Percentiles rank a stretch among this genome's conserved stretches.
These are phyloP conservation scores for Tenthredo notha DNA, from an alignment of 2,888 invertebrate species.

Conservation along the genomic window DNA sequence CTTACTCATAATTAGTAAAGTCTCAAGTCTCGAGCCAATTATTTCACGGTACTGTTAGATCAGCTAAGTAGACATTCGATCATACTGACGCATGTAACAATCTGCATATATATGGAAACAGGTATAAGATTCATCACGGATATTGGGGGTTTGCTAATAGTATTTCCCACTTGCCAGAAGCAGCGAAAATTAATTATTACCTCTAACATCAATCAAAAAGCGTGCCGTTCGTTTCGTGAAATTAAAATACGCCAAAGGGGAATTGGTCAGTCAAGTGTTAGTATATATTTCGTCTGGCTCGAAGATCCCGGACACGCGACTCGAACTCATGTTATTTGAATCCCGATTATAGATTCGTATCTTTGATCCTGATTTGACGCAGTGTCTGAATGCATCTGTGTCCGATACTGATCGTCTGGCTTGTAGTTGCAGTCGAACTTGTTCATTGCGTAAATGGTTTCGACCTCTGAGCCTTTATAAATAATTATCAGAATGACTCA, in stretches of 20 bases:
- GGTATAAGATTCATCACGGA: background rate
- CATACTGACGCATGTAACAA: background rate
- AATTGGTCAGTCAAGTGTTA: background rate
- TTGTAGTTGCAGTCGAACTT: slow-evolving; percentile 18
- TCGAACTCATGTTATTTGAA: slow-evolving; percentile 23
- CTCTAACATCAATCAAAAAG: slow-evolving; percentile 26
- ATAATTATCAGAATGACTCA: background rate
- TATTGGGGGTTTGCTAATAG: background rate
- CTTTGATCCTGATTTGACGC: slow-evolving; percentile 29
- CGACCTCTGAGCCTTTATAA: background rate
- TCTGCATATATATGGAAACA: background rate
- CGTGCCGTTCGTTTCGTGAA: slow-evolving; percentile 6
- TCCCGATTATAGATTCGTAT: slow-evolving; percentile 29
- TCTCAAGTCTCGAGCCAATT: background rate
- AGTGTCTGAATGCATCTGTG: slow-evolving; percentile 24
- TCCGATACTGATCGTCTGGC: background rate
- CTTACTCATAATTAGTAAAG: background rate
- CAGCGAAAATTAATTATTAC: slow-evolving; percentile 25
- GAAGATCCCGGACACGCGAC: slow-evolving; percentile 41
- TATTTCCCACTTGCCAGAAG: background rate
- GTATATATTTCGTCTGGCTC: background rate
- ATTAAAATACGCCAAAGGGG: slow-evolving; percentile 42
- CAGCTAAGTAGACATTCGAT: background rate
- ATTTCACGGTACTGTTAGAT: slow-evolving; percentile 20
- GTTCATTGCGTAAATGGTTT: slow-evolving; percentile 10